Evolutionary conservation across 2,797 vertebrate genomes (phyloP).

Genomic region (Lepus townsendii): DNA sequence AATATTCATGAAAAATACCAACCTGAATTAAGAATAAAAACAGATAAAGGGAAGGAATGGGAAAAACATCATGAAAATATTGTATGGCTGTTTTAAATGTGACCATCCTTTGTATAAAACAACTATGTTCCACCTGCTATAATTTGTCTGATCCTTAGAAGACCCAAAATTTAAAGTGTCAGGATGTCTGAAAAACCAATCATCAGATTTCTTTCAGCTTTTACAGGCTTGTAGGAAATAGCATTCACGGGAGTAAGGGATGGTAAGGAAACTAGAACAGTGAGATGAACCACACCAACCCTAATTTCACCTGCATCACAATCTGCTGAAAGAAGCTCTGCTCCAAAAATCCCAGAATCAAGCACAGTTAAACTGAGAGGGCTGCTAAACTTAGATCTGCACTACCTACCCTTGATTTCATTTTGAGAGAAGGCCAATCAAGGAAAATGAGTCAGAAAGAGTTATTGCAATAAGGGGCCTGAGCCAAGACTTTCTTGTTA

Average conservation of each 20-base stretch:
- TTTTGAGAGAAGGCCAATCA: neutral
- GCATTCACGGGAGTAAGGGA: neutral
- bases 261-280: neutral
- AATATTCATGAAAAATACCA: neutral
- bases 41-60: neutral
- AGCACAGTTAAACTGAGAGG: neutral
- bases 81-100: neutral
- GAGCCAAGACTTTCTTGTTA: slow-evolving; percentile 43
- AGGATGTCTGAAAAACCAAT: neutral
- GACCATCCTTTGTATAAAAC: neutral
- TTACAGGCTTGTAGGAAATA: neutral
- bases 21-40: neutral
- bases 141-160: neutral
- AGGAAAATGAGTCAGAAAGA: slow-evolving; percentile 51
- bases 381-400: neutral
- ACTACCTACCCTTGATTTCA: neutral
- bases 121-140: neutral
- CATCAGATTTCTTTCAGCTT: neutral
- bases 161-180: neutral
- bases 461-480: neutral
- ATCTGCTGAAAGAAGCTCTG: neutral
- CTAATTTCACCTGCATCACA: neutral
- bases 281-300: neutral
- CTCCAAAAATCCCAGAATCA: neutral
- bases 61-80: neutral